Conservation (phyloP, 2,888 invertebrate species). For the Barypeithes pellucidus region DNA sequence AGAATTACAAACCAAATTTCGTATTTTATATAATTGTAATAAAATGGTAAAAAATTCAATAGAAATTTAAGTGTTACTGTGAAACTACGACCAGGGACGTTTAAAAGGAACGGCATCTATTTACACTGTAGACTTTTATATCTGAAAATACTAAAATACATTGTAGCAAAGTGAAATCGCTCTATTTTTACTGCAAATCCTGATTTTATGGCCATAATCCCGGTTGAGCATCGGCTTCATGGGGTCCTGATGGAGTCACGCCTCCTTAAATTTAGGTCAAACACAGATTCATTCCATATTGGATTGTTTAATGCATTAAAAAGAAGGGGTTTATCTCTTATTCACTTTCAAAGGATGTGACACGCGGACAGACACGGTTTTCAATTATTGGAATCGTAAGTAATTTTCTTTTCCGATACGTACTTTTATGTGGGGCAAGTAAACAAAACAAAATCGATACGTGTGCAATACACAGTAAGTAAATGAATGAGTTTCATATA, state of each 20-base stretch:
- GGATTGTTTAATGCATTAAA: neutral
- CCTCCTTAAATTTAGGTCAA: conserved; percentile 9
- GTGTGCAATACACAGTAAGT: neutral
- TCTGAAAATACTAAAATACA: conserved; percentile 9
- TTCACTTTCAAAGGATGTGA: neutral
- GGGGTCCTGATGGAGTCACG: conserved; percentile 7
- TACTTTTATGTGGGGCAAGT: conserved; percentile 4
- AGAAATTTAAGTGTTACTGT: too few species aligned
- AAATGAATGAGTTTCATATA: neutral
- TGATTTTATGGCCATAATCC: conserved; percentile 3
- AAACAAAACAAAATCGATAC: conserved; percentile 7
- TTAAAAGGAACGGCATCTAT: too few species aligned
- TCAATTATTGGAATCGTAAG: neutral
- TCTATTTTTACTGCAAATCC: conserved; percentile 9
- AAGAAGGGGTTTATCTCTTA: neutral
- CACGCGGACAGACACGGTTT: too few species aligned
- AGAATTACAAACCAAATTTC: neutral
- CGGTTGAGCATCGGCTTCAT: neutral
- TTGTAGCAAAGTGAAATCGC: conserved; percentile 11
- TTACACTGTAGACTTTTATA: neutral
- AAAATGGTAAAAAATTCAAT: too few species aligned
- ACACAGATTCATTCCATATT: neutral
- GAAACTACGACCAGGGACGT: too few species aligned
- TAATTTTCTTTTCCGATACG: neutral
- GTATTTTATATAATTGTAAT: too few species aligned